Percentiles rank a stretch among this genome's conserved stretches.
Evolutionary conservation across 2,113 vertebrate genomes (phyloP).

Genomic region (Pavo muticus): DNA sequence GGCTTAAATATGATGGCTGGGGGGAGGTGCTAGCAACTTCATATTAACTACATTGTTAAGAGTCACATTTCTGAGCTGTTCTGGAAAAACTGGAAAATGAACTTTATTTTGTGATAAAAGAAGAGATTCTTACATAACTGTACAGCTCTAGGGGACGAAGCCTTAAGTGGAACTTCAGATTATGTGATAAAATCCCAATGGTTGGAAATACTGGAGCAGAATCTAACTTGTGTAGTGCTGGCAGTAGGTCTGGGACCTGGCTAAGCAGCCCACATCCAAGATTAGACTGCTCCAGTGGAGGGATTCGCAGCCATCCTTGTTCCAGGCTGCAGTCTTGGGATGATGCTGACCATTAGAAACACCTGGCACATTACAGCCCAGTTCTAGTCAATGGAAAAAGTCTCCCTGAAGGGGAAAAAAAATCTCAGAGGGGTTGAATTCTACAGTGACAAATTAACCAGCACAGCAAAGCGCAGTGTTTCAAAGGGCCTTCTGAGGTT

Average conservation of each 20-base stretch:
- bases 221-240: background rate
- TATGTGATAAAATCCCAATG: background rate
- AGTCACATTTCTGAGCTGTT: conserved; percentile 5
- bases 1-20: background rate
- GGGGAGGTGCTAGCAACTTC: background rate
- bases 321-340: background rate
- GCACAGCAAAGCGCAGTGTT: background rate
- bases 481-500: background rate
- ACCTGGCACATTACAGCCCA: background rate
- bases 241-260: background rate
- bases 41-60: background rate
- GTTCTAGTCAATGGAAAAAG: conserved; percentile 12
- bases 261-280: background rate
- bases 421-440: background rate
- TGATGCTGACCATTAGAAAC: background rate
- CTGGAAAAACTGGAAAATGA: background rate
- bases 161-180: conserved; percentile 2
- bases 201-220: background rate
- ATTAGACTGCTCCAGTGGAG: background rate
- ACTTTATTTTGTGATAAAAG: conserved; percentile 23
- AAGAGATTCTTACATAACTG: background rate
- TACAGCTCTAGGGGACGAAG: background rate
- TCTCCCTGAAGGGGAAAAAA: background rate
- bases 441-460: background rate
- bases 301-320: background rate